Percentiles rank a stretch among this genome's conserved stretches.
These are phyloP conservation scores for Salminus brasiliensis DNA, from an alignment of 2,113 vertebrate genomes.

Conservation along the genomic window DNA sequence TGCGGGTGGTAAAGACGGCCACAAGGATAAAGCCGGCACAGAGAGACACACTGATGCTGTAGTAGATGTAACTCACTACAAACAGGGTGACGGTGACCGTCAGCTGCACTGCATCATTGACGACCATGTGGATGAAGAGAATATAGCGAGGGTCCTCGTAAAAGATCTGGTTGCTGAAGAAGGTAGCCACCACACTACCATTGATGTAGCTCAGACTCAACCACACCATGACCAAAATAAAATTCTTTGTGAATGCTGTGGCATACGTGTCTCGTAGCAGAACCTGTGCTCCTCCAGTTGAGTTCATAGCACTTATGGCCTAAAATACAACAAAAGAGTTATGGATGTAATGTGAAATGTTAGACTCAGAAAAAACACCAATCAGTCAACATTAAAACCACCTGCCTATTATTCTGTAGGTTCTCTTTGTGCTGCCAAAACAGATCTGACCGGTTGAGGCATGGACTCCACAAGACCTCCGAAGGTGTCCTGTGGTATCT, in stretches of 20 bases:
- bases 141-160: constrained; percentile 75
- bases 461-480: too few relatives aligned
- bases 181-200: constrained; percentile 63
- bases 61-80: constrained; percentile 71
- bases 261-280: constrained; percentile 64
- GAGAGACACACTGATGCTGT: constrained; percentile 69
- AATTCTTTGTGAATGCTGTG: constrained; percentile 68
- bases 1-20: constrained; percentile 75
- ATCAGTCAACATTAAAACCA: too few relatives aligned
- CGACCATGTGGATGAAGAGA: constrained; percentile 79
- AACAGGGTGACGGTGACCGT: constrained; percentile 68
- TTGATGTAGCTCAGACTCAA: constrained; percentile 73
- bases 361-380: background rate
- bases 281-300: constrained; percentile 36
- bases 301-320: constrained; percentile 60
- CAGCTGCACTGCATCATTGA: constrained; percentile 73
- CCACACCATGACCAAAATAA: constrained; percentile 68
- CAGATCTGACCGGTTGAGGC: too few relatives aligned
- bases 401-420: too few relatives aligned
- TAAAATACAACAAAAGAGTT: background rate
- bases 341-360: background rate
- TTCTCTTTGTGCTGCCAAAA: too few relatives aligned
- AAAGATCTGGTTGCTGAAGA: constrained; percentile 70
- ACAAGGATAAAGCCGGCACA: constrained; percentile 74
- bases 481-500: too few relatives aligned